Evolutionary conservation across 2,888 invertebrate genomes (phyloP), one percentile per base, ranked within the genome.

Genomic region (Sphaeridia pumilis): DNA sequence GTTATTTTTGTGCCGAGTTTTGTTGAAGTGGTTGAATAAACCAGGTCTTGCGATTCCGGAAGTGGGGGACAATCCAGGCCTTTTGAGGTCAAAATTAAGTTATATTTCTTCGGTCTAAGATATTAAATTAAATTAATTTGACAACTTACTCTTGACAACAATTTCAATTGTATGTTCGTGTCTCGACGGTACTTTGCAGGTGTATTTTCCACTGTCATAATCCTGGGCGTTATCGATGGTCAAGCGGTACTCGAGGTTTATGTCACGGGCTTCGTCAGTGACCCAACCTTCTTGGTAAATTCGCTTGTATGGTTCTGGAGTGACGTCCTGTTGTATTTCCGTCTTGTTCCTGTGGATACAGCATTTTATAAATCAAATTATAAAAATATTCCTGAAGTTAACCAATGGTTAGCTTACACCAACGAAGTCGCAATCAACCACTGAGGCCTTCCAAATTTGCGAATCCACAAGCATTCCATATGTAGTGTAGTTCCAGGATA

Each of bases 401-500:
- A n/a, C n/a, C n/a, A n/a, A n/a, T n/a, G n/a, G n/a, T n/a, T n/a
- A n/a, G n/a, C n/a, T n/a, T 14, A 5, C 5, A 38, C 38, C 20
- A 17, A 38, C 38, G 38, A 38, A 17, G 66, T 38, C 5, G 63
- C n/a, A 65, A 64, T 56, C 38, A 81, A 83, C 88, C 88, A 88
- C 69, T 83, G 84, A 0, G 88, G 88, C 65, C 83, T 82, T 0
- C 88, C 88, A 68, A 87, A 87, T 52, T 86, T 75, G 56, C 87
- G 73, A 73, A 87, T 84, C 87, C 87, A 88, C 10, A 88, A 74
- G 63, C 88, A 88, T 69, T 88, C 88, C 83, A 88, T 84, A 67
- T 87, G 87, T 31, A 88, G 73, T 20, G 83, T 82, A 0, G 87
- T 84, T 0, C 87, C 87, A 21, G 87, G 87, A 70, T 86, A 87